Evolutionary conservation across 2,797 vertebrate genomes (phyloP).

Genomic region (Urosaurus nigricauda): DNA sequence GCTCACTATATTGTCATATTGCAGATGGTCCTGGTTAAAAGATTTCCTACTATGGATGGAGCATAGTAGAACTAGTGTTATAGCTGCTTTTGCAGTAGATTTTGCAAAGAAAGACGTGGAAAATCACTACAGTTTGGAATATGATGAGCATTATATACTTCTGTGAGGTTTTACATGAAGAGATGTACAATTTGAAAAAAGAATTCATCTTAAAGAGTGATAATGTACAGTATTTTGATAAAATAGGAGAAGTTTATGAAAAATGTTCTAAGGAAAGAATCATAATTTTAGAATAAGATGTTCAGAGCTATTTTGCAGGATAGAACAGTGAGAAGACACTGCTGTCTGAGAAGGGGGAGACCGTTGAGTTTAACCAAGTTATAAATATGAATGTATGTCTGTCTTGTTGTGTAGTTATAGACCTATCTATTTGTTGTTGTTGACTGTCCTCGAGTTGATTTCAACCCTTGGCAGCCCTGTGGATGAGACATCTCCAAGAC

Average conservation of each 20-base stretch:
- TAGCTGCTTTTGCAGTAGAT: constrained; percentile 5
- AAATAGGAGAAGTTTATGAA: background rate
- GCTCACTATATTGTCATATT: background rate
- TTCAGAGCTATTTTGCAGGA: background rate
- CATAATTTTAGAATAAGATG: constrained; percentile 14
- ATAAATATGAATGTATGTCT: background rate
- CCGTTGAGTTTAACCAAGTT: background rate
- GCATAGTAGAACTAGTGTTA: background rate
- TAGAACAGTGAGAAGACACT: background rate
- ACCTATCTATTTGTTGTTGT: too few relatives aligned
- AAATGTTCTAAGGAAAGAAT: background rate
- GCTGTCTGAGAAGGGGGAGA: background rate
- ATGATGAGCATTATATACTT: background rate
- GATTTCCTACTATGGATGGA: background rate
- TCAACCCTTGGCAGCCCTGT: too few relatives aligned
- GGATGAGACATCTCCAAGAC: too few relatives aligned
- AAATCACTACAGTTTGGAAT: background rate
- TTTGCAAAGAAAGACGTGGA: constrained; percentile 9
- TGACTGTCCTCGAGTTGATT: too few relatives aligned
- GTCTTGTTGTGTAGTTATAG: background rate
- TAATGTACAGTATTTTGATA: background rate
- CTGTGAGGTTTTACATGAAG: background rate
- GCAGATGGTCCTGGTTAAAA: background rate
- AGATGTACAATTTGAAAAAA: background rate
- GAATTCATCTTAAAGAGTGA: constrained; percentile 7